phyloP scores from a whole-genome alignment of 1,140 invertebrate species.

The Wiebesia pumilae region DNA sequence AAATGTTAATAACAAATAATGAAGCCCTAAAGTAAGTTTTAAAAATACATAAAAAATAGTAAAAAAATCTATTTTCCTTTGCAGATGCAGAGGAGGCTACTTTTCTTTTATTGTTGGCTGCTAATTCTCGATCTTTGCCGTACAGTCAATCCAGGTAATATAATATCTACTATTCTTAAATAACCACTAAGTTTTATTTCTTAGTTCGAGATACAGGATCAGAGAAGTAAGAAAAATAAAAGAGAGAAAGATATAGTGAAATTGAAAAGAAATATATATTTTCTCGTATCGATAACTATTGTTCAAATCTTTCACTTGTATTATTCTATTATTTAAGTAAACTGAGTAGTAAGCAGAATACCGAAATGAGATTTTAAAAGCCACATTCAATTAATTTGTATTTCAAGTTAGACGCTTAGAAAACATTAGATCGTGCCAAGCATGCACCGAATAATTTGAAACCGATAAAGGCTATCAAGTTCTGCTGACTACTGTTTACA shows the following conservation, averaged over 20 bases:
- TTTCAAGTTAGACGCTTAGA: slow-evolving; percentile 1
- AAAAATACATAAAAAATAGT: neutral
- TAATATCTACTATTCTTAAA: slow-evolving; percentile 10
- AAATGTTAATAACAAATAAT: neutral
- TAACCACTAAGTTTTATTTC: neutral
- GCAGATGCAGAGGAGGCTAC: slow-evolving; percentile 73
- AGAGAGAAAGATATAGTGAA: neutral
- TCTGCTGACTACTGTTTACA: slow-evolving; percentile 4
- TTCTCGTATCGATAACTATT: neutral
- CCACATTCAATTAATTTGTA: slow-evolving; percentile 28
- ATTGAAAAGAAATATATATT: neutral
- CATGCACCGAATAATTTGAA: slow-evolving; percentile 33
- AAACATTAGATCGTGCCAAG: neutral
- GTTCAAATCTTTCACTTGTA: too few relatives aligned
- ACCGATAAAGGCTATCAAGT: slow-evolving; percentile 38
- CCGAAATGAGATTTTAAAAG: slow-evolving; percentile 26
- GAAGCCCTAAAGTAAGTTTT: neutral
- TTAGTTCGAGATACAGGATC: too few relatives aligned
- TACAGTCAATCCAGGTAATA: slow-evolving; percentile 74
- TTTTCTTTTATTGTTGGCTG: slow-evolving; percentile 74
- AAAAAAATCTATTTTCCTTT: slow-evolving; percentile 49
- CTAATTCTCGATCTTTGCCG: slow-evolving; percentile 73
- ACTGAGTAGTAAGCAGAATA: neutral
- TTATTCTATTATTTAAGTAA: too few relatives aligned
- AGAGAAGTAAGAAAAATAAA: neutral